A percentile compares a stretch with the other conserved stretches of the same genome.
Evolutionary conservation across 2,888 invertebrate genomes (phyloP).

Genomic region (Eugnorisma glareosa): DNA sequence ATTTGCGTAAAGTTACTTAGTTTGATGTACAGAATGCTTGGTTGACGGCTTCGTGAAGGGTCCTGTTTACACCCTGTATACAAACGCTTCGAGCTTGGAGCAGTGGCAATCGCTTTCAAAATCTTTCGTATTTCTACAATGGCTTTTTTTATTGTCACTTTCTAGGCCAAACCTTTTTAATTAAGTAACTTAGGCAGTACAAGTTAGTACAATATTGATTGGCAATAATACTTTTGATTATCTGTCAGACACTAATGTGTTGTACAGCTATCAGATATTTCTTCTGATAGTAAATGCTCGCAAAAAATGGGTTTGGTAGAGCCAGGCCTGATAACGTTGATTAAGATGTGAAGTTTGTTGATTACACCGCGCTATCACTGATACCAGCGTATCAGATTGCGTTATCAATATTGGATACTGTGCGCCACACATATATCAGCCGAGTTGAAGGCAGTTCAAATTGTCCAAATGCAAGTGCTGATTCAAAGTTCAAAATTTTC

Average conservation of each 20-base stretch:
- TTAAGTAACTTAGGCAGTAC: not conserved
- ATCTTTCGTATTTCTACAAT: not conserved
- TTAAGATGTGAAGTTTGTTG: slow-evolving; percentile 75
- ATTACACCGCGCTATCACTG: slow-evolving; percentile 73
- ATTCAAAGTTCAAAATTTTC: slow-evolving; percentile 16
- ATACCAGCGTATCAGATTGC: slow-evolving; percentile 76
- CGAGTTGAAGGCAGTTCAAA: slow-evolving; percentile 66
- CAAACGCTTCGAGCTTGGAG: not conserved
- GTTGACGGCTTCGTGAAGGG: too few species aligned
- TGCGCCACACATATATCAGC: slow-evolving; percentile 64
- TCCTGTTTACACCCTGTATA: too few species aligned
- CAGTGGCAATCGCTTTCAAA: not conserved
- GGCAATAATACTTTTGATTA: slow-evolving; percentile 23
- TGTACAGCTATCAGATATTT: slow-evolving; percentile 36
- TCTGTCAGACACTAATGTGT: slow-evolving; percentile 38
- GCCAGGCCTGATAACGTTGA: slow-evolving; percentile 69
- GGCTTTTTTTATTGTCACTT: not conserved
- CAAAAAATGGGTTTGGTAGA: slow-evolving; percentile 59
- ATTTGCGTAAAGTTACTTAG: too few species aligned
- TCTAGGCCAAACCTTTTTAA: not conserved
- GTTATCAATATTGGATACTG: slow-evolving; percentile 76
- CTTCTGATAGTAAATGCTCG: slow-evolving; percentile 41
- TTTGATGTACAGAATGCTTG: too few species aligned
- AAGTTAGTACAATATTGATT: not conserved
- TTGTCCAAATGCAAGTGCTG: slow-evolving; percentile 42